These are phyloP conservation scores for Columba livia DNA, from an alignment of 2,113 vertebrate species.

Conservation along the genomic window DNA sequence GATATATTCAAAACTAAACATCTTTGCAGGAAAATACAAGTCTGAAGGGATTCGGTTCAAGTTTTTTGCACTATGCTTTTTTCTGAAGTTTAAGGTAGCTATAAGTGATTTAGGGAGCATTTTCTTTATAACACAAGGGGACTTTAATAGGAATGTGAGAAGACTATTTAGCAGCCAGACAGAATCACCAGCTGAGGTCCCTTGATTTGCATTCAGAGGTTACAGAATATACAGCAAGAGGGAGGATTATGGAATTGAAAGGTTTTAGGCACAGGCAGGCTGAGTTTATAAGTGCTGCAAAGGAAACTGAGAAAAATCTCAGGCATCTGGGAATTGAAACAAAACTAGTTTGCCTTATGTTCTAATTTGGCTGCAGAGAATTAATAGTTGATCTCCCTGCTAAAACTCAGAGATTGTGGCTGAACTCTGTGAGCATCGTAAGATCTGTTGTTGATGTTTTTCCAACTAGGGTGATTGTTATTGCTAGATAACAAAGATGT, in stretches of 20 bases:
- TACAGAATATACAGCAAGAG: neutral
- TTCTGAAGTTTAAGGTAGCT: neutral
- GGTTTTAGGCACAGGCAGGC: neutral
- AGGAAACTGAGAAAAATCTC: conserved; percentile 26
- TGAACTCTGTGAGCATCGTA: neutral
- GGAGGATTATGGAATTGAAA: conserved; percentile 47
- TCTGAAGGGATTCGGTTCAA: neutral
- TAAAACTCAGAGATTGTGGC: neutral
- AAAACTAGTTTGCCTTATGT: neutral
- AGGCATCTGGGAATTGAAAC: neutral
- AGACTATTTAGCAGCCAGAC: neutral
- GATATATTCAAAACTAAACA: neutral
- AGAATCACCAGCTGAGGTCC: conserved; percentile 10
- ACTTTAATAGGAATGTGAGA: neutral
- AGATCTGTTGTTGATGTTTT: neutral
- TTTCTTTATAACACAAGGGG: neutral
- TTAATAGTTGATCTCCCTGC: neutral
- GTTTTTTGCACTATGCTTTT: neutral
- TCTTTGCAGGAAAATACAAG: neutral
- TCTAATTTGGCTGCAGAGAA: conserved; percentile 9
- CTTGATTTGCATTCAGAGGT: conserved; percentile 46
- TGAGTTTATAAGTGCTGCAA: conserved; percentile 12
- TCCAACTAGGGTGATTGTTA: neutral
- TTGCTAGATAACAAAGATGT: neutral
- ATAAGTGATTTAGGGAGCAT: neutral